Conservation (phyloP, 2,888 invertebrate species). For the Podotricha telesiphe region DNA sequence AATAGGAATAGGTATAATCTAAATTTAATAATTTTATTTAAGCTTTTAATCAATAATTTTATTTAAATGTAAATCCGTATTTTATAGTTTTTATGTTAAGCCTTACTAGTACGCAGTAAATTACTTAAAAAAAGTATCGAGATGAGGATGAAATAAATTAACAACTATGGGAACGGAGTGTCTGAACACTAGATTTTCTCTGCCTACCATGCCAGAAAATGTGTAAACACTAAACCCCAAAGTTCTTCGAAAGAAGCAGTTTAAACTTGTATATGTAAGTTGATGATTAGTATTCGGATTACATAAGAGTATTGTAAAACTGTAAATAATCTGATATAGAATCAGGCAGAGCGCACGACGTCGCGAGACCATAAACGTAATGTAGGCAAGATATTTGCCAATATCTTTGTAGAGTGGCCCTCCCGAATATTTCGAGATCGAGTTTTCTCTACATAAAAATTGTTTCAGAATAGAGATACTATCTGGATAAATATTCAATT, state of each 20-base stretch:
- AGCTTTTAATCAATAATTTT: too few relatives aligned
- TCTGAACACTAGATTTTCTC: too few relatives aligned
- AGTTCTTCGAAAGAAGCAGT: background rate
- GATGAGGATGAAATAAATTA: background rate
- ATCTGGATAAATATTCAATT: constrained; percentile 84
- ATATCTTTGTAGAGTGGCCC: constrained; percentile 81
- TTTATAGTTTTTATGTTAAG: too few relatives aligned
- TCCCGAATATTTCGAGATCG: constrained; percentile 82
- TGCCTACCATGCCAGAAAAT: too few relatives aligned
- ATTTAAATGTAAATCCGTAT: too few relatives aligned
- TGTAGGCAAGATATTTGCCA: constrained; percentile 82
- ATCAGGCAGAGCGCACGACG: constrained; percentile 73
- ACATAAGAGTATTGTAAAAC: constrained; percentile 71
- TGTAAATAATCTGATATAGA: constrained; percentile 72
- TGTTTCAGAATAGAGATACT: constrained; percentile 83
- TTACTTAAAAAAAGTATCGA: too few relatives aligned
- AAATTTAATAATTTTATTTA: too few relatives aligned
- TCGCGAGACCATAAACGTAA: constrained; percentile 81
- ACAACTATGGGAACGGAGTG: background rate
- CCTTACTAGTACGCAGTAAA: too few relatives aligned
- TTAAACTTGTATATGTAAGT: background rate
- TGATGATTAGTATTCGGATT: constrained; percentile 55
- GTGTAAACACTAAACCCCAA: background rate
- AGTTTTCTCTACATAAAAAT: constrained; percentile 83
- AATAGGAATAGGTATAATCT: too few relatives aligned